These are phyloP conservation scores for Distichodus sexfasciatus DNA, from an alignment of 2,797 vertebrate species.

Conservation along the genomic window DNA sequence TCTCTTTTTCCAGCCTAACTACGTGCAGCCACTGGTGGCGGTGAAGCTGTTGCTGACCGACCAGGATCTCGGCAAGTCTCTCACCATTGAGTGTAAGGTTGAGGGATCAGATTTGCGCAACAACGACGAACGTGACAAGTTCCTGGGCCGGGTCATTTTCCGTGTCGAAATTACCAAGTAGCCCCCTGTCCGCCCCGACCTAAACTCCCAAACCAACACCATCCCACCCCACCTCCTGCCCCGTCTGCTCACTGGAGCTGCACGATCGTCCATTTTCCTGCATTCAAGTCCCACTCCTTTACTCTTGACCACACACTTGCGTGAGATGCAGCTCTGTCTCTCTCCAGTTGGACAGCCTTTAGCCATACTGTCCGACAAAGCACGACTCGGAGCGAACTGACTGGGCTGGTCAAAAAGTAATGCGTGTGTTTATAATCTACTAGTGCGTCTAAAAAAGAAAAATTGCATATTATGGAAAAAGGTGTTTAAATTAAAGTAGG, in stretches of 20 bases:
- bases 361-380: conserved; percentile 15
- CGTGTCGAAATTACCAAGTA: conserved; percentile 79
- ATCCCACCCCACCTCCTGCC: too few relatives aligned
- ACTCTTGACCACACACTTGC: conserved; percentile 7
- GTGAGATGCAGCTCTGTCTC: conserved; percentile 7
- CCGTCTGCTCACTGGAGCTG: conserved; percentile 48
- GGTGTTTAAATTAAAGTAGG: too few relatives aligned
- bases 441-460: too few relatives aligned
- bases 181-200: too few relatives aligned
- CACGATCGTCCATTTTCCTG: conserved; percentile 67
- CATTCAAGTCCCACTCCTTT: conserved; percentile 13
- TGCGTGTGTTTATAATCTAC: neutral
- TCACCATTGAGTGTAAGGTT: conserved; percentile 84
- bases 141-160: conserved; percentile 86
- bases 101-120: conserved; percentile 82
- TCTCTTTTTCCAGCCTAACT: conserved; percentile 67
- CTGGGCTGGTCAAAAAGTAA: conserved; percentile 4
- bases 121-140: conserved; percentile 87
- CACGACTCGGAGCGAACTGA: conserved; percentile 19
- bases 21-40: conserved; percentile 89
- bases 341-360: conserved; percentile 13
- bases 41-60: conserved; percentile 76
- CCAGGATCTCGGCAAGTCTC: conserved; percentile 69
- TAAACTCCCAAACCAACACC: too few relatives aligned
- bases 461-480: too few relatives aligned